phyloP scores from a whole-genome alignment of 2,797 vertebrate genomes.

The Garrulus glandarius region DNA sequence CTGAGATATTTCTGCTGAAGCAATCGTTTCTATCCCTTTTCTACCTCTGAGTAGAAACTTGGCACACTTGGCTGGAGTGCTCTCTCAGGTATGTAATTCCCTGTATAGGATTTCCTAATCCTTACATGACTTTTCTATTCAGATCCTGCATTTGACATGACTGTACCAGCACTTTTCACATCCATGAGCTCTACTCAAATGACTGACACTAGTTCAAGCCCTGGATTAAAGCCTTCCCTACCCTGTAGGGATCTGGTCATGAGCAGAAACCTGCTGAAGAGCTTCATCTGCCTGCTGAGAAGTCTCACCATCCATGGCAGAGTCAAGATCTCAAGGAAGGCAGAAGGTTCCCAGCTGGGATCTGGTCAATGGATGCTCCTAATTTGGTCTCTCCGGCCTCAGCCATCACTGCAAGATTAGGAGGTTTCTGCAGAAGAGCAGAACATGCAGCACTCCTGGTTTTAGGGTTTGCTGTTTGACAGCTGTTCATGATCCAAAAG shows the following conservation, averaged over 20 bases:
- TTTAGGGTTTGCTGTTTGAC: background rate
- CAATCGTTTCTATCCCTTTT: fast-evolving
- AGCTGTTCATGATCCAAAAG: background rate
- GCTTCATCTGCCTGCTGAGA: background rate
- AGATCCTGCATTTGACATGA: background rate
- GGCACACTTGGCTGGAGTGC: background rate
- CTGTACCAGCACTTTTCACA: background rate
- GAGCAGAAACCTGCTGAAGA: background rate
- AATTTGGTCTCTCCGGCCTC: background rate
- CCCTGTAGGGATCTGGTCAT: background rate
- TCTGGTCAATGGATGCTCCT: background rate
- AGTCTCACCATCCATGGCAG: background rate
- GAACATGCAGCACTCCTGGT: background rate
- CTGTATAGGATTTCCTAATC: background rate
- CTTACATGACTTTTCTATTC: background rate
- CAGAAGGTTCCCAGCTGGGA: background rate
- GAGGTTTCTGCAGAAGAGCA: background rate
- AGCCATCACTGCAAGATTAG: background rate
- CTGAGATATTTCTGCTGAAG: background rate
- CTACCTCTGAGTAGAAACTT: background rate
- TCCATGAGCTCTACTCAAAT: background rate
- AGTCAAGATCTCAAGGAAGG: background rate
- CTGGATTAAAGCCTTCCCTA: background rate
- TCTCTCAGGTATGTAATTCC: background rate
- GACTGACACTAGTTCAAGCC: background rate